Base-by-base conservation (phyloP, 2,797 vertebrate genomes). In the Intellagama lesueurii region DNA sequence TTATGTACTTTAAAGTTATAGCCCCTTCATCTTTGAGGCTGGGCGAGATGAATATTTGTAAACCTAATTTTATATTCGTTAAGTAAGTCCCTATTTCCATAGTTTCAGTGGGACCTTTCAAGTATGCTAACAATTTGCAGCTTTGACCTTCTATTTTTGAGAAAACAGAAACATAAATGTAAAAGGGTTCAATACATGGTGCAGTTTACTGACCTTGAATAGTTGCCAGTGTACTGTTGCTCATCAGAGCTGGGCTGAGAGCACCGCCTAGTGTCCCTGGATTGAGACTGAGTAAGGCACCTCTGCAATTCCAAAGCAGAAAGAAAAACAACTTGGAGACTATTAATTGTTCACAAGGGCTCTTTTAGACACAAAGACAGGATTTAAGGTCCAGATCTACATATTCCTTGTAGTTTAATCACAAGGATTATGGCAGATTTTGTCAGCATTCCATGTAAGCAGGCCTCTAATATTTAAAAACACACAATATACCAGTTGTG, bases 221-320 rank as follows among this genome's bases (percentile, higher is more conserved):
- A 89, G 99, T 99, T 95, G 99, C 99, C 97, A 99, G 97, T 89
- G 99, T 99, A 96, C 98, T 99, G 97, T 99, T 99, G 96, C 98
- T 99, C 98, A 99, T 98, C 94, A 99, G 97, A 94, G 99, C 98
- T 0, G 99, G 98, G 97, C 98, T 98, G 95, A 99, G 97, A 30
- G 98, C 98, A 91, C 98, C 96, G 90, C 99, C 97, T 91, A 99
- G 97, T 80, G 98, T 98, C 91, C 98, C 98, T 86, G 98, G 98
- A 93, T 98, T 97, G 96, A 99, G 97, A 95, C 98, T 99, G 93
- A 99, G 97, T 96, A 99, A 97, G 96, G 99, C 98, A 90, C 99
- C 98, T 96, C 99, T 99, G 97, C 78, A 96, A 95, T 81, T 88
- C 28, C 87, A 93, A 91, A 91, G 94, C 19, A 78, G 66, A 82